Base-by-base conservation (phyloP, 2,888 invertebrate species). In the Apamea monoglypha region DNA sequence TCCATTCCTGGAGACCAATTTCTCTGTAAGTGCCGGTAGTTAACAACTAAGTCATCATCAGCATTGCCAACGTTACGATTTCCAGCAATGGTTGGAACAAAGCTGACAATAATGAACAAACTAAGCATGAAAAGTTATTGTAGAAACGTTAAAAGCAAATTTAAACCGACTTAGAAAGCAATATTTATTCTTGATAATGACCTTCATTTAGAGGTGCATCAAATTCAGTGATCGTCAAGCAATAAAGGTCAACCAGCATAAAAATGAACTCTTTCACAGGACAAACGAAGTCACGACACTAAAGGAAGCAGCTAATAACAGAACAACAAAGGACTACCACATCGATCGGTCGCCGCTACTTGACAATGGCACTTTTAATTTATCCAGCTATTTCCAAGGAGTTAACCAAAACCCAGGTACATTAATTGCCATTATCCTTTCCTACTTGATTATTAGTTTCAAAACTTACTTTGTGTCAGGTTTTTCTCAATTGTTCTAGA, bases 281-380 rank as follows among this genome's bases (percentile, higher is more conserved):
- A 96, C 96, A 64, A 97, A 97, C 84, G 96, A 97, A 93, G 97
- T 97, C 3, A 97, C 97, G 1, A 91, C 94, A 21, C 91, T 93
- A 76, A 97, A 96, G 74, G 96, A 97, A 87, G 94, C 94, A 64
- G 92, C 94, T 86, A 92, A 91, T 67, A 96, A 96, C 88, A 92
- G 89, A 64, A 95, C 94, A n/a, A 89, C 89, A 74, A 94, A 92
- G 82, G 95, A 94, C 64, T 95, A 95, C 73, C 84, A 81, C 25
- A 67, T 90, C 12, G 95, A 95, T 74, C 91, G 90, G n/a, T 86
- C 93, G 4, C 84, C 89, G 5, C 80, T 89, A 18, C 91, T 93
- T 21, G 90, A 88, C 40, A 96, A 95, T 83, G 91, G 92, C 64
- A 93, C 96, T 4, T 97, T 95, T 85, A 91, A 92, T 78, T 86